phyloP scores from a whole-genome alignment of 35 echinoderm and acorn worm genomes.

The Heliocidaris erythrogramma region DNA sequence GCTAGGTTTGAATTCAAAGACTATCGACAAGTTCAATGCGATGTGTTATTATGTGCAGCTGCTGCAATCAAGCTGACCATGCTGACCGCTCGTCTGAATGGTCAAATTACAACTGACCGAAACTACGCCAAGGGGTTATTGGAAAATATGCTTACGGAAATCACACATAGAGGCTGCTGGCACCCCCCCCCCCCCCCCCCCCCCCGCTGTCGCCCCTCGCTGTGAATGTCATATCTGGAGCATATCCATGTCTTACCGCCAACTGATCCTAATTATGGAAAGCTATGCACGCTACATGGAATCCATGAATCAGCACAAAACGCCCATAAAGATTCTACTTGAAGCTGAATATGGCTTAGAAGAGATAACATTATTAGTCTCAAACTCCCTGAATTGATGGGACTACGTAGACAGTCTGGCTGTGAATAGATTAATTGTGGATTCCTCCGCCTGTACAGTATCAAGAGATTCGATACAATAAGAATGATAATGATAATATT shows the following conservation, averaged over 20 bases:
- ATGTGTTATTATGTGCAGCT: conserved; percentile 17
- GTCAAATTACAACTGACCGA: conserved; percentile 9
- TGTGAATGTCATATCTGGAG: not conserved
- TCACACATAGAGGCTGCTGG: not conserved
- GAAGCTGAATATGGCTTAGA: not conserved
- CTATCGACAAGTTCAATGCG: not conserved
- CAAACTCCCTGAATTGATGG: not conserved
- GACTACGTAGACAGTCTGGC: not conserved
- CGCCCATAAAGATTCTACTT: not conserved
- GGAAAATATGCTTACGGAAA: not conserved
- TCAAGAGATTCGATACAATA: not conserved
- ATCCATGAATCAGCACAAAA: not conserved
- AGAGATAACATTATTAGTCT: not conserved
- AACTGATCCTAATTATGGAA: not conserved
- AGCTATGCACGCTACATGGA: not conserved
- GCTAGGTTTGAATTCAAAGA: not conserved
- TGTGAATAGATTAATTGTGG: not conserved
- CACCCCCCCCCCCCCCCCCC: not conserved
- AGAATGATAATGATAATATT: too few relatives aligned
- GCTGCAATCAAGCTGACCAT: not conserved
- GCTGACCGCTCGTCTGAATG: not conserved
- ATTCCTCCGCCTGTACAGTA: not conserved
- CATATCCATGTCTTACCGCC: not conserved
- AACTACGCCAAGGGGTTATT: not conserved
- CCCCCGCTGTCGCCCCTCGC: not conserved